Evolutionary conservation across 2,797 vertebrate species (phyloP).

Genomic region (Ptychobarbus kaznakovi): DNA sequence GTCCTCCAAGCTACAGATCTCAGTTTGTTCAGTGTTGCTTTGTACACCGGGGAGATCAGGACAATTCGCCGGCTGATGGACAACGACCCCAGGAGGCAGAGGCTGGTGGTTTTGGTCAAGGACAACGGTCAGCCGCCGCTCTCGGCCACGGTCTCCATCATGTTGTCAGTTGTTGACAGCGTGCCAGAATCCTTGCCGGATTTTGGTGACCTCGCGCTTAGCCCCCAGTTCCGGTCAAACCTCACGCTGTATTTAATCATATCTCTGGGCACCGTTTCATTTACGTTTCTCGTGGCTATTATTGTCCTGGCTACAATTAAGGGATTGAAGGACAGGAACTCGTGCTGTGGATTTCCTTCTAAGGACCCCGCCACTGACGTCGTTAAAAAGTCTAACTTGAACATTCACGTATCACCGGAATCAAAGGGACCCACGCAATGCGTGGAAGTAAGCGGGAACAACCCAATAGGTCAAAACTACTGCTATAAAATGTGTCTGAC

Average conservation of each 20-base stretch:
- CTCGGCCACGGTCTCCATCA: constrained; percentile 88
- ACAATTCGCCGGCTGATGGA: constrained; percentile 83
- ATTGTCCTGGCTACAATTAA: constrained; percentile 84
- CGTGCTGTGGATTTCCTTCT: constrained; percentile 73
- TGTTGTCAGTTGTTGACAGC: constrained; percentile 87
- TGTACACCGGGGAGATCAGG: constrained; percentile 89
- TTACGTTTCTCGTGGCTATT: constrained; percentile 87
- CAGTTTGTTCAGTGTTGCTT: constrained; percentile 83
- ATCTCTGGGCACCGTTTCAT: constrained; percentile 86
- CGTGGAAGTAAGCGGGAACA: constrained; percentile 66
- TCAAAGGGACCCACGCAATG: constrained; percentile 65
- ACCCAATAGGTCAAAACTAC: constrained; percentile 79
- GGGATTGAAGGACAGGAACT: constrained; percentile 72
- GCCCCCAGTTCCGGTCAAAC: constrained; percentile 76
- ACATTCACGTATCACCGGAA: constrained; percentile 71
- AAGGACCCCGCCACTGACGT: constrained; percentile 69
- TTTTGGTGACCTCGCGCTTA: constrained; percentile 81
- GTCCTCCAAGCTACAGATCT: constrained; percentile 83
- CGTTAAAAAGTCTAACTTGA: constrained; percentile 82
- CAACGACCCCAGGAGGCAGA: constrained; percentile 80
- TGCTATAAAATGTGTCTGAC: constrained; percentile 90
- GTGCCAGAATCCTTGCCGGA: constrained; percentile 82
- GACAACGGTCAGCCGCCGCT: constrained; percentile 89
- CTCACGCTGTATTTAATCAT: constrained; percentile 86
- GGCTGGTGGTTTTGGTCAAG: constrained; percentile 84